Evolutionary conservation across 1,140 invertebrate genomes (phyloP).

Genomic region (Lasaia peninsularis): DNA sequence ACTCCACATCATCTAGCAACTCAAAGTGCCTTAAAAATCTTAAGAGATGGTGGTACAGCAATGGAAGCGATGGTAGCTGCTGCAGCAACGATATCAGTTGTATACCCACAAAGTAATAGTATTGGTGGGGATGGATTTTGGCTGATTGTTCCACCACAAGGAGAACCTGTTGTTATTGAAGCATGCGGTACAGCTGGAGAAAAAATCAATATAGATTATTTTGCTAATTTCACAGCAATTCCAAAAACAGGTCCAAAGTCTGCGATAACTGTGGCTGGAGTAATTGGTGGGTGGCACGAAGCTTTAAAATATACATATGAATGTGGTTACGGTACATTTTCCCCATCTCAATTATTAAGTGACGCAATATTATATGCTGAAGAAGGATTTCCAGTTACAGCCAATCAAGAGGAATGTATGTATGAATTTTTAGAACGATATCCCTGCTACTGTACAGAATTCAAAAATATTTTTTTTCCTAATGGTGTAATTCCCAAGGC

Average conservation of each 20-base stretch:
- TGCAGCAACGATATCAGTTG: slow-evolving; percentile 58
- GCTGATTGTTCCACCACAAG: slow-evolving; percentile 58
- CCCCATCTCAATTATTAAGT: slow-evolving; percentile 42
- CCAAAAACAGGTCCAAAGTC: slow-evolving; percentile 50
- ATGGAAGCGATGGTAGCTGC: slow-evolving; percentile 62
- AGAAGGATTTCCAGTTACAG: slow-evolving; percentile 50
- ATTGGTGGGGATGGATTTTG: slow-evolving; percentile 65
- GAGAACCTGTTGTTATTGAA: slow-evolving; percentile 54
- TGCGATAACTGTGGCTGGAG: slow-evolving; percentile 56
- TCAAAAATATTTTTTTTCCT: slow-evolving; percentile 41
- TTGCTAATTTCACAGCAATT: slow-evolving; percentile 36
- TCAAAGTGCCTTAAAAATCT: slow-evolving; percentile 53
- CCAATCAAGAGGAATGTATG: slow-evolving; percentile 28
- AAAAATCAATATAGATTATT: slow-evolving; percentile 46
- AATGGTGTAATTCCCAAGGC: slow-evolving; percentile 36
- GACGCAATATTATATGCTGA: slow-evolving; percentile 63
- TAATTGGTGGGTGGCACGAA: slow-evolving; percentile 62
- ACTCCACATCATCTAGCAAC: slow-evolving; percentile 64
- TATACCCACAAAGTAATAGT: slow-evolving; percentile 62
- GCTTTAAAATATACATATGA: slow-evolving; percentile 56
- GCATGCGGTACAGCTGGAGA: slow-evolving; percentile 58
- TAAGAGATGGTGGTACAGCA: slow-evolving; percentile 57
- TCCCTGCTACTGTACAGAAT: slow-evolving; percentile 30
- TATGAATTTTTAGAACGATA: background rate
- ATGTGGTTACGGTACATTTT: slow-evolving; percentile 49